Evolutionary conservation across 1,140 invertebrate species (phyloP), one percentile per base, ranked within the genome.

Genomic region (Macrosteles quadrilineatus): DNA sequence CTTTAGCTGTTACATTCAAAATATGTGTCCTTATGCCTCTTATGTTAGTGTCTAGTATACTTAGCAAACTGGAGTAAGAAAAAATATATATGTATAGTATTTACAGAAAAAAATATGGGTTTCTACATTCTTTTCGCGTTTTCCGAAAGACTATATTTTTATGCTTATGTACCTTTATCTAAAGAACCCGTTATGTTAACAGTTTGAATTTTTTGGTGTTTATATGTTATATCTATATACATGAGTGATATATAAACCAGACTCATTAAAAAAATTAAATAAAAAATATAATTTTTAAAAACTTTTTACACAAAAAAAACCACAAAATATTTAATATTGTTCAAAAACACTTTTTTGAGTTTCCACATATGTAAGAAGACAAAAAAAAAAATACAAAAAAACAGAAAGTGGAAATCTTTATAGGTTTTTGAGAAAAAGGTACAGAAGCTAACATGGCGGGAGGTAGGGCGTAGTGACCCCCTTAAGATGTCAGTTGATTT

Each of bases 401-500:
- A 53, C 47, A 53, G 6, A 53, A 53, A 4, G 4, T 6, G 4
- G 47, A 21, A 14, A 53, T 53, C 47, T 53, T 53, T 53, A 53
- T 53, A 14, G 21, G 47, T 53, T 53, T 19, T 19, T 53, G 47
- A 53, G 47, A 53, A 17, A 53, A 53, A 53, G 47, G 47, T 11
- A 19, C 47, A 53, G 11, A 53, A 6, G 47, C 21, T 53, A 53
- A 53, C 47, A 53, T 53, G 47, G 47, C 72, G 57, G n/a, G n/a
- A n/a, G n/a, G n/a, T n/a, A n/a, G n/a, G n/a, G n/a, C n/a, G n/a
- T n/a, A n/a, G n/a, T n/a, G 67, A 66, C n/a, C n/a, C n/a, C n/a
- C n/a, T 75, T 47, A 47, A 71, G 25, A 66, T 69, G 53, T 75
- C 78, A 68, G 59, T 74, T 14, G 63, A 70, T 47, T 70, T 76